Conservation (phyloP, 2,113 vertebrate species). For the Xenus cinereus region DNA sequence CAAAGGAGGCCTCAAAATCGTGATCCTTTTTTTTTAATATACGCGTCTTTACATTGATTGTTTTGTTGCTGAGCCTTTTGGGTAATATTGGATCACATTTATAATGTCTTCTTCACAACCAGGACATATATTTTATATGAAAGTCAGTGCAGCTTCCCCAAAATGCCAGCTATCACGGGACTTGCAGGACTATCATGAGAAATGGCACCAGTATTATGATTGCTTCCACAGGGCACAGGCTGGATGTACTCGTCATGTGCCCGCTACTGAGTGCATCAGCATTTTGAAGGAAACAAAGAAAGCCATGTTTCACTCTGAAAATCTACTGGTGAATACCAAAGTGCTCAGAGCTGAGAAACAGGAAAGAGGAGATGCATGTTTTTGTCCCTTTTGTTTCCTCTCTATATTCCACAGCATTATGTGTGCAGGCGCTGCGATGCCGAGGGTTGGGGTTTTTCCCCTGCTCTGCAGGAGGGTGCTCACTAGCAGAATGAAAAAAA, state of each 20-base stretch:
- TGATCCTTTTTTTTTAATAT: not conserved
- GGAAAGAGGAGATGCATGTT: not conserved
- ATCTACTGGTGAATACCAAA: not conserved
- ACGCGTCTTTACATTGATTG: not conserved
- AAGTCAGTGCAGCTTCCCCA: not conserved
- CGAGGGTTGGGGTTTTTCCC: not conserved
- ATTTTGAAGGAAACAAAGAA: not conserved
- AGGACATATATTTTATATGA: not conserved
- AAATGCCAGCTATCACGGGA: not conserved
- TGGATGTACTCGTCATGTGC: not conserved
- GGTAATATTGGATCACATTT: not conserved
- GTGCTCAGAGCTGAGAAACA: not conserved
- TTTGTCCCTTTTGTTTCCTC: not conserved
- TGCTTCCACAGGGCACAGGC: not conserved
- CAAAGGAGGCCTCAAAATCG: not conserved
- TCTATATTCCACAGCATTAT: not conserved
- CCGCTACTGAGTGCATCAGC: not conserved
- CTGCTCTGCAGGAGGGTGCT: not conserved
- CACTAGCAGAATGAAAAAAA: not conserved
- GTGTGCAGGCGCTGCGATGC: not conserved
- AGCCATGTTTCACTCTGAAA: not conserved
- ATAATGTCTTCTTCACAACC: not conserved
- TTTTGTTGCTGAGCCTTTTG: not conserved
- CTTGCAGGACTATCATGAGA: not conserved
- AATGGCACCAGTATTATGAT: not conserved